Base-by-base conservation (phyloP, 2,113 vertebrate genomes). In the Falcunculus frontatus region DNA sequence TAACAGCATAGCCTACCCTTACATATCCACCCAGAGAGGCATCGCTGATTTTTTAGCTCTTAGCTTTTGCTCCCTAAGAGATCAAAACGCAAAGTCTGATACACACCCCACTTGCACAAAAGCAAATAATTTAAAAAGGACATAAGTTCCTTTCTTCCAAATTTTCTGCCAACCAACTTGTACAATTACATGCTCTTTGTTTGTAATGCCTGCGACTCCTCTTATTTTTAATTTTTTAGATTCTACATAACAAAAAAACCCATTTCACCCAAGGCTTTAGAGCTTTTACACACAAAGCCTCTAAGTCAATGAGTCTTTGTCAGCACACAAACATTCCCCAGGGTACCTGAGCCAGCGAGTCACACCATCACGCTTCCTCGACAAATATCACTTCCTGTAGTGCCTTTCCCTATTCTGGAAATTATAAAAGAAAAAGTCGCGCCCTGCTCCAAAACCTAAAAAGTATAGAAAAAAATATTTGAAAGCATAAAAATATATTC, bases 331-430 rank as follows among this genome's bases (percentile, higher is more conserved):
- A 33, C 63, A 63, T 67, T 93, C 56, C 62, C 39, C 57, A n/a
- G 60, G 64, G 52, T 63, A 56, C 32, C 5, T 0, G 8, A 88
- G 63, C 26, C 67, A 77, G 49, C 46, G 50, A 65, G 52, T 88
- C 83, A 70, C 35, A 35, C 4, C 0, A 0, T 42, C 35, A 10
- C 2, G 3, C 11, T 73, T 78, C 62, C 52, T 59, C 10, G 1
- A 74, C 11, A 86, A 86, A 57, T 30, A 90, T 3, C 26, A 33
- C 8, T 55, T 81, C 50, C 55, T 62, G 12, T 30, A 57, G 35
- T 23, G 55, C 26, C 26, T 87, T 74, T 68, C 10, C 35, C 21
- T 59, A 2, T 20, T 69, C 59, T 52, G n/a, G 26, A 70, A 39
- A n/a, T 83, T 63, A 39, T 42, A 37, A 65, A 81, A 86, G 30